These are phyloP conservation scores for Drosophila varians DNA, from an alignment of 1,140 invertebrate species.

Conservation along the genomic window DNA sequence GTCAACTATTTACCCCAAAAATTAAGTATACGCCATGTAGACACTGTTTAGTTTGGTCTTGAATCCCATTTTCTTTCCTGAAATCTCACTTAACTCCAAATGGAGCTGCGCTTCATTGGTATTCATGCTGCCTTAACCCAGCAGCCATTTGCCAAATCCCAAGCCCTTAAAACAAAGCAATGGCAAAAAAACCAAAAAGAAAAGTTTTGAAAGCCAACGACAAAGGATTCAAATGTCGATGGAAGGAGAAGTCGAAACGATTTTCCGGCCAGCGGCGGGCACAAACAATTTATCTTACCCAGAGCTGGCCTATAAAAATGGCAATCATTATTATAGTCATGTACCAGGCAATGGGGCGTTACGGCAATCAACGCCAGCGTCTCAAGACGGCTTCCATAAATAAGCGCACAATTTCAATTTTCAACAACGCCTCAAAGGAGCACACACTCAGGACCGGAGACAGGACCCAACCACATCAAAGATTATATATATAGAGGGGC, in stretches of 20 bases:
- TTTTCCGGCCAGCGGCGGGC: slow-evolving; percentile 35
- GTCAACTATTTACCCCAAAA: slow-evolving; percentile 30
- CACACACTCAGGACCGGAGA: slow-evolving; percentile 6
- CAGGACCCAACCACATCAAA: slow-evolving; percentile 32
- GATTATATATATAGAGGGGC: slow-evolving; percentile 22
- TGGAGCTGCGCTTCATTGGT: slow-evolving; percentile 31
- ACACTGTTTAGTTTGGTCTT: neutral
- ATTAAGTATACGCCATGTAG: slow-evolving; percentile 37
- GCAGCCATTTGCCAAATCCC: slow-evolving; percentile 3
- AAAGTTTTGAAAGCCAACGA: slow-evolving; percentile 12
- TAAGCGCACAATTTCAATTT: slow-evolving; percentile 79
- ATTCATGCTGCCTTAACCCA: slow-evolving; percentile 29
- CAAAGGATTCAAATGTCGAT: slow-evolving; percentile 62
- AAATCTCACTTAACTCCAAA: slow-evolving; percentile 4
- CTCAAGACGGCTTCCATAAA: slow-evolving; percentile 56
- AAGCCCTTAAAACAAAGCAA: neutral
- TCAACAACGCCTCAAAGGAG: slow-evolving; percentile 47
- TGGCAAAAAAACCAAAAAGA: neutral
- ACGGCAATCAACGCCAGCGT: slow-evolving; percentile 76
- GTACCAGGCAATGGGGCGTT: slow-evolving; percentile 77
- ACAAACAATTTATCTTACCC: slow-evolving; percentile 63
- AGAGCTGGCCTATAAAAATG: slow-evolving; percentile 59
- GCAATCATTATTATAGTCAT: slow-evolving; percentile 80
- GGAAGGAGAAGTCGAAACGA: slow-evolving; percentile 20
- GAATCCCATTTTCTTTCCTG: neutral